phyloP scores from a whole-genome alignment of 1,140 invertebrate species.

The Ladona fulva region DNA sequence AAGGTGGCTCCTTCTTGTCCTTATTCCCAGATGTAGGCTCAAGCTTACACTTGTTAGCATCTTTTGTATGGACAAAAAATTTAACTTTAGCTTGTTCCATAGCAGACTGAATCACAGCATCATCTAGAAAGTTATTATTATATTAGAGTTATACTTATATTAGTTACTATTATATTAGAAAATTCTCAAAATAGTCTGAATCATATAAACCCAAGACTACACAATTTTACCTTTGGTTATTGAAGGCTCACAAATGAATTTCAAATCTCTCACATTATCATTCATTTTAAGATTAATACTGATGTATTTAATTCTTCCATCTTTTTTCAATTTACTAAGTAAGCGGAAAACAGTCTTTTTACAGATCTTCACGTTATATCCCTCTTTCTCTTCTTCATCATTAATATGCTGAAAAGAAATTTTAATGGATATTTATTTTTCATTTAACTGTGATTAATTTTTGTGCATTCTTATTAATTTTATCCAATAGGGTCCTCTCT shows the following conservation, averaged over 20 bases:
- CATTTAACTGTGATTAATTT: no score
- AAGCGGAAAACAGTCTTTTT: conserved; percentile 50
- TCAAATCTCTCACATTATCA: conserved; percentile 38
- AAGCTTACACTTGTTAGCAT: neutral
- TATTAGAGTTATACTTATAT: neutral
- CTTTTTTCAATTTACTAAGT: conserved; percentile 43
- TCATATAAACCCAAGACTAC: neutral
- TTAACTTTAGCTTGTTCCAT: conserved; percentile 54
- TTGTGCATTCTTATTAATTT: no score
- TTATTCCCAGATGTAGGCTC: neutral
- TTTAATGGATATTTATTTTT: no score
- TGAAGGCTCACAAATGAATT: conserved; percentile 48
- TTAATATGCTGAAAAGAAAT: conserved; percentile 20
- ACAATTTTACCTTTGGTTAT: conserved; percentile 29
- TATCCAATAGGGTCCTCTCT: no score
- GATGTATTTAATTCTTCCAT: conserved; percentile 50
- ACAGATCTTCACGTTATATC: conserved; percentile 46
- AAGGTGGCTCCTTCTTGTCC: neutral
- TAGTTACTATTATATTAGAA: neutral
- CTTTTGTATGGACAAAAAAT: conserved; percentile 36
- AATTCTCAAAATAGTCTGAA: neutral
- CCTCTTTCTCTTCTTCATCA: conserved; percentile 46
- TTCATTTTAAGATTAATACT: conserved; percentile 43
- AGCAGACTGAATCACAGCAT: conserved; percentile 45
- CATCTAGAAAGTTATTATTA: conserved; percentile 32